A percentile compares a stretch with the other conserved stretches of the same genome.
phyloP scores from a whole-genome alignment of 2,797 vertebrate species.

The Lutra lutra region DNA sequence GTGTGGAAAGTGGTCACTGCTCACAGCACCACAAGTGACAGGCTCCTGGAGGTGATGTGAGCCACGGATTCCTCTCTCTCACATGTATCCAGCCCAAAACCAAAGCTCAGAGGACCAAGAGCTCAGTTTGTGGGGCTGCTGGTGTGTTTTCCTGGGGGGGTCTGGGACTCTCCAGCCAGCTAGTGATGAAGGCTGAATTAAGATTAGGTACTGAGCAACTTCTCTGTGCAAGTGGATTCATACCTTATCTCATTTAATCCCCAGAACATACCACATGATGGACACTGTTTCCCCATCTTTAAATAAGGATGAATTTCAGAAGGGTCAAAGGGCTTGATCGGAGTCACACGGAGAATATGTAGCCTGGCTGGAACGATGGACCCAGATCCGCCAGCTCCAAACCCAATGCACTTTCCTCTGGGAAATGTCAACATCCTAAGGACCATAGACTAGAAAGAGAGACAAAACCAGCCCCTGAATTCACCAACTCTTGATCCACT shows the following conservation, averaged over 20 bases:
- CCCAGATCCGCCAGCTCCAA: background rate
- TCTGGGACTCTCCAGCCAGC: background rate
- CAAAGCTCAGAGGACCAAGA: background rate
- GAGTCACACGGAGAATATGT: background rate
- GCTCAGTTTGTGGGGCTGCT: rapidly evolving
- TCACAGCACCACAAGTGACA: no score
- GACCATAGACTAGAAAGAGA: background rate
- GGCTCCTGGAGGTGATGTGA: background rate
- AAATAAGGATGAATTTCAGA: background rate
- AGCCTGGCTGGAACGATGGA: background rate
- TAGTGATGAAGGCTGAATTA: background rate
- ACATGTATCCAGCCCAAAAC: background rate
- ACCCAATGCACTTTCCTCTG: background rate
- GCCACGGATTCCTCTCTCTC: background rate
- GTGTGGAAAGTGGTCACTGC: background rate
- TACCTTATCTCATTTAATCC: background rate
- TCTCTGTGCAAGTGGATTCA: background rate
- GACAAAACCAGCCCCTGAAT: background rate
- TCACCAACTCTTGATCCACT: background rate
- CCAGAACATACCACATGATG: background rate
- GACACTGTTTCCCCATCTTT: background rate
- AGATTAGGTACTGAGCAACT: background rate
- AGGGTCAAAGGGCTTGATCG: background rate
- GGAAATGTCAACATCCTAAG: background rate
- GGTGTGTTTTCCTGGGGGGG: background rate